Percentiles rank a stretch among this genome's conserved stretches.
phyloP scores from a whole-genome alignment of 2,113 vertebrate species.

The Chaetodon trifascialis region DNA sequence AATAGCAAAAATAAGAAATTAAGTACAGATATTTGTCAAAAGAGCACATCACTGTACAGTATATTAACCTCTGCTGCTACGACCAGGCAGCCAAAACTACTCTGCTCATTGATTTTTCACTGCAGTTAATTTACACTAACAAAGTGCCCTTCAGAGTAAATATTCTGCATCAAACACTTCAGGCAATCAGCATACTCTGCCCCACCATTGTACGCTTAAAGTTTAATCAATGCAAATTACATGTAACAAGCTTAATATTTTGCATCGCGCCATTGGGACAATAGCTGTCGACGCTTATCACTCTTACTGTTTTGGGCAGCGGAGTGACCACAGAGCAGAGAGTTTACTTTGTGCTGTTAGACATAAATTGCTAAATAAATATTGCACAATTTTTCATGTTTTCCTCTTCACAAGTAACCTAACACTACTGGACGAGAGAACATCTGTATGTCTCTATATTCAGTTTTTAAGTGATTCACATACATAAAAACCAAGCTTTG shows the following conservation, averaged over 20 bases:
- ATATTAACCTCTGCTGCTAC: background rate
- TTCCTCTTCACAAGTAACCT: slow-evolving; percentile 4
- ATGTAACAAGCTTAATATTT: slow-evolving; percentile 72
- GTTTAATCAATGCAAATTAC: slow-evolving; percentile 84
- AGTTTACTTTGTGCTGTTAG: slow-evolving; percentile 8
- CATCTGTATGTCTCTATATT: slow-evolving; percentile 25
- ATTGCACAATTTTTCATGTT: background rate
- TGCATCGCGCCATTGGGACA: slow-evolving; percentile 51
- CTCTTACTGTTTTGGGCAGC: slow-evolving; percentile 13
- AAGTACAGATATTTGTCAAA: slow-evolving; percentile 5
- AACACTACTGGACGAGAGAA: slow-evolving; percentile 6
- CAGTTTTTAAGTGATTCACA: slow-evolving; percentile 80
- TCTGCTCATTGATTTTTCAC: slow-evolving; percentile 65
- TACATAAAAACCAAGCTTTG: slow-evolving; percentile 74
- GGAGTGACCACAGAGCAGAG: slow-evolving; percentile 7
- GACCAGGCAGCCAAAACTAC: slow-evolving; percentile 15
- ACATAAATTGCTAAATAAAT: slow-evolving; percentile 12
- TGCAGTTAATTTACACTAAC: slow-evolving; percentile 77
- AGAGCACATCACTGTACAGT: background rate
- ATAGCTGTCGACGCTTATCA: slow-evolving; percentile 40
- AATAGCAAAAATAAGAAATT: background rate
- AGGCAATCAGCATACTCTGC: slow-evolving; percentile 76
- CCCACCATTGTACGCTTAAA: slow-evolving; percentile 74
- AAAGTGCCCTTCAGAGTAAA: slow-evolving; percentile 78
- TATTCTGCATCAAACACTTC: slow-evolving; percentile 68